Evolutionary conservation across 2,888 invertebrate species (phyloP).

Genomic region (Fragum sueziense): DNA sequence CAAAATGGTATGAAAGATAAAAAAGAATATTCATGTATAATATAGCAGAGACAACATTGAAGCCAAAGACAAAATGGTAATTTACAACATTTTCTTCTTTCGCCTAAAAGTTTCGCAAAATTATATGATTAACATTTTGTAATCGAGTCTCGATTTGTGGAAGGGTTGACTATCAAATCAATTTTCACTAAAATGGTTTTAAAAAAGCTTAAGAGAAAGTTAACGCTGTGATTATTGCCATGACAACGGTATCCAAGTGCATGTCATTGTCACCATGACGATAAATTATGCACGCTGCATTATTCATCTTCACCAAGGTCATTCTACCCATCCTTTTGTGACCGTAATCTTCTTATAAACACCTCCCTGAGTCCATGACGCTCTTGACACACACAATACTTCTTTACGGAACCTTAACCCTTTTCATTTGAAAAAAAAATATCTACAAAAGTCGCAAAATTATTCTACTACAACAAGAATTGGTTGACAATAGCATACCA

Average conservation of each 20-base stretch:
- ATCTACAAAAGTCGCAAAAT: too few relatives aligned
- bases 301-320: slow-evolving; percentile 9
- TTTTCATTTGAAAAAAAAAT: too few relatives aligned
- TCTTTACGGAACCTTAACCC: too few relatives aligned
- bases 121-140: background rate
- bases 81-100: background rate
- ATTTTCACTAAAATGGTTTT: background rate
- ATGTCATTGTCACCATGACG: slow-evolving; percentile 20
- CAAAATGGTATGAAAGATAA: too few relatives aligned
- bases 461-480: too few relatives aligned
- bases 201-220: background rate
- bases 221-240: slow-evolving; percentile 1
- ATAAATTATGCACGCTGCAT: slow-evolving; percentile 16
- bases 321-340: slow-evolving; percentile 6
- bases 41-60: too few relatives aligned
- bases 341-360: background rate
- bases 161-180: too few relatives aligned
- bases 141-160: too few relatives aligned
- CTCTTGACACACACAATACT: background rate
- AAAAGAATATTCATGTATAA: too few relatives aligned
- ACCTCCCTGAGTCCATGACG: background rate
- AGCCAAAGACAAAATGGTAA: background rate
- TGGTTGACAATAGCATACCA: too few relatives aligned
- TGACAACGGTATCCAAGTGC: background rate
- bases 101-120: background rate